Evolutionary conservation across 1,140 invertebrate genomes (phyloP), one percentile per base, ranked within the genome.

Genomic region (Pogonomyrmex californicus): DNA sequence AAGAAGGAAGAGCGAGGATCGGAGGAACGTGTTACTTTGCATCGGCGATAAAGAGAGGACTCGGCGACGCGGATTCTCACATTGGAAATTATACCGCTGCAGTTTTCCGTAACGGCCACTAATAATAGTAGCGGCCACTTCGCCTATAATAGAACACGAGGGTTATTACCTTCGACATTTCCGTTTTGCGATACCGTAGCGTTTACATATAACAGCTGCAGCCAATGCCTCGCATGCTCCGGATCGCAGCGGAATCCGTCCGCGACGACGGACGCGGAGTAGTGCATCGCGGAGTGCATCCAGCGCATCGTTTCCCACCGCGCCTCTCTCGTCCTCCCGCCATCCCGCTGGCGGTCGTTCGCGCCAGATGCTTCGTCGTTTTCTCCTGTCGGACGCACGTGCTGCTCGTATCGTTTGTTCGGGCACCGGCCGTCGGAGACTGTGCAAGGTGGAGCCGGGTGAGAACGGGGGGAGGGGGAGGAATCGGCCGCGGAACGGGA

Each of bases 331-430:
- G 70, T 79, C 41, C 58, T n/a, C 38, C 58, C 1, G 2, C 33
- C 17, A 10, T 70, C 73, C 66, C 38, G 86, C 79, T 14, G 23
- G 85, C 85, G 85, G 90, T 90, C 91, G 88, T 92, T 91, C 83
- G 82, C 88, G 86, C 75, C 91, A 92, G 86, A 90, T 93, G 91
- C 41, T 85, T 90, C 90, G 91, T 85, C 87, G 70, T 70, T 75
- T 58, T 87, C 78, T 90, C 90, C 88, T 90, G 90, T 92, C 87
- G 51, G 79, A 86, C 90, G 91, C 88, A 92, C 90, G 88, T 92
- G 89, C 91, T 90, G 70, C 87, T 85, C 47, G 47, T 51, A 58
- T 75, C 87, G 86, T 83, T 87, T 56, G 66, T 66, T 73, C 62
- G 62, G 65, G 77, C 62, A 87, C 79, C 70, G 70, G 12, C 51